Conservation (phyloP, 2,113 vertebrate species). For the Peromyscus maniculatus region DNA sequence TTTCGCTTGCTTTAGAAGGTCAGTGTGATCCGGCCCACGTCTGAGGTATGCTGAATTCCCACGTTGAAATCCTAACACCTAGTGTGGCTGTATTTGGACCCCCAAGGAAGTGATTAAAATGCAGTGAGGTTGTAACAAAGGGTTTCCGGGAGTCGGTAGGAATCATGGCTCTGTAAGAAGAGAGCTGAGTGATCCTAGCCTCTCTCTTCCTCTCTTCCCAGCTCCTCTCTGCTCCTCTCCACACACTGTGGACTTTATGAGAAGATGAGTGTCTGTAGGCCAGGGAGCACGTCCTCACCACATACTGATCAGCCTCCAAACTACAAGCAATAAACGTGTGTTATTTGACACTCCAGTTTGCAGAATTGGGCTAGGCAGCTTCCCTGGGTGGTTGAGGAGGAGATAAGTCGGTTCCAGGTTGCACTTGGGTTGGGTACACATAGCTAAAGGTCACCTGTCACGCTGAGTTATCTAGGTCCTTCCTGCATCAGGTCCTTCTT, state of each 20-base stretch:
- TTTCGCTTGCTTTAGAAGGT: neutral
- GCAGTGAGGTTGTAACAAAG: neutral
- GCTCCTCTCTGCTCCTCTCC: neutral
- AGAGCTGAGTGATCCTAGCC: neutral
- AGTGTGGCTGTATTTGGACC: neutral
- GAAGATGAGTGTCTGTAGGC: neutral
- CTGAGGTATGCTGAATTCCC: neutral
- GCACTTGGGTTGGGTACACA: neutral
- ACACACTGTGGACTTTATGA: neutral
- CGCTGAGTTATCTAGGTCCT: neutral
- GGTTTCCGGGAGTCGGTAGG: neutral
- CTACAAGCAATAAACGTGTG: neutral
- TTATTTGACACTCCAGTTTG: neutral
- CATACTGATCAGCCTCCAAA: neutral
- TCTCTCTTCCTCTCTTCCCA: neutral
- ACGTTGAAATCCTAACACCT: neutral
- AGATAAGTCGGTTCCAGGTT: neutral
- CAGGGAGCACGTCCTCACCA: neutral
- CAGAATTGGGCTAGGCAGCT: neutral
- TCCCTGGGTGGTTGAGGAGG: neutral
- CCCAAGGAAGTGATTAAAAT: neutral
- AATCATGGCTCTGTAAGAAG: neutral
- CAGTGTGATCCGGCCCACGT: neutral
- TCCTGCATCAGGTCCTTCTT: neutral
- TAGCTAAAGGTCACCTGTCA: neutral